Evolutionary conservation across 2,888 invertebrate species (phyloP), one percentile per base, ranked within the genome.

Genomic region (Homarus gammarus): DNA sequence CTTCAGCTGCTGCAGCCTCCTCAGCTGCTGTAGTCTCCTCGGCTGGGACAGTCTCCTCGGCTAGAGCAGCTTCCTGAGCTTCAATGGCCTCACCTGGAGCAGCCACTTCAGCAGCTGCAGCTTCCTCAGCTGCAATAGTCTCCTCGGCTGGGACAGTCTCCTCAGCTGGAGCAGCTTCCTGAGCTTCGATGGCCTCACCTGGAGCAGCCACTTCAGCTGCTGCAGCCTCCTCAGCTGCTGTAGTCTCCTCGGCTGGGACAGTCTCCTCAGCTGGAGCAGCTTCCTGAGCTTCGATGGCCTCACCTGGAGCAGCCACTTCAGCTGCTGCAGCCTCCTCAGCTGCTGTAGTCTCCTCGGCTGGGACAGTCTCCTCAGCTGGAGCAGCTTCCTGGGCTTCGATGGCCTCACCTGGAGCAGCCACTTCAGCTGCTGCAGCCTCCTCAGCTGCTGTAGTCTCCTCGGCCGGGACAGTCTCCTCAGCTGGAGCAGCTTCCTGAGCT

Each of bases 11-110:
- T 6, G 38, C 15, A 18, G 77, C 40, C 33, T 49, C 77, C 10
- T 40, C 18, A 27, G 49, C 70, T 27, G 40, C n/a, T 33, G 40
- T n/a, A 33, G 78, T 33, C 33, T 49, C 64, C 22, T 40, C 6
- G 12, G 83, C 36, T 18, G 81, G n/a, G n/a, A n/a, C 73, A 81
- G 51, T 38, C 38, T 51, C 79, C n/a, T 36, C 68, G 72, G 12
- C 64, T 18, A n/a, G 40, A 8, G 61, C 81, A 8, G 72, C 56
- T 61, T 40, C 77, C 2, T 77, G 33, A 68, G 49, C 77, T 2
- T 15, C 49, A 18, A 56, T 2, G 0, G 51, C 51, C 6, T 22
- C 49, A 1, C 64, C 68, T 12, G 33, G 40, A 22, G 22, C 78
- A 1, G 61, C 33, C n/a, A n/a, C n/a, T n/a, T n/a, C n/a, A n/a